These are phyloP conservation scores for Montipora capricornis DNA, from an alignment of 64 coral and sea anemone species.

Conservation along the genomic window DNA sequence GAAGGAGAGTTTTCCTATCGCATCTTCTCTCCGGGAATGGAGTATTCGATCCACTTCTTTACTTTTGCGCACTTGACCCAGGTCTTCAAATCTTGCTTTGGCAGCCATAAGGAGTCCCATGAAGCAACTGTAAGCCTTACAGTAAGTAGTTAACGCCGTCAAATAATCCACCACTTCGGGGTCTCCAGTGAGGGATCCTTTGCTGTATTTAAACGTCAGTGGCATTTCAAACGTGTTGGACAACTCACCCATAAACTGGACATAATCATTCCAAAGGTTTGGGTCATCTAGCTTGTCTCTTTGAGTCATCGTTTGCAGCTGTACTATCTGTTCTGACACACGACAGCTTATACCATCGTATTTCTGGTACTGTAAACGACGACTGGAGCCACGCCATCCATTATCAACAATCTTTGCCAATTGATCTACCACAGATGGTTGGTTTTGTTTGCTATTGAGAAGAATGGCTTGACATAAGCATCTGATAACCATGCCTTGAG, in stretches of 20 bases:
- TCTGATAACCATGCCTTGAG: neutral
- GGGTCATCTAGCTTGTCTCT: constrained; percentile 34
- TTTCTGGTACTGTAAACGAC: constrained; percentile 11
- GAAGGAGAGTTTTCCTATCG: constrained; percentile 11
- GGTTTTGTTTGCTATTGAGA: neutral
- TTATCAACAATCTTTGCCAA: constrained; percentile 9
- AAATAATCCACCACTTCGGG: constrained; percentile 54
- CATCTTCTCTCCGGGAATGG: neutral
- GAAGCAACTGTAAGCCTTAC: constrained; percentile 35
- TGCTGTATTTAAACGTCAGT: constrained; percentile 23
- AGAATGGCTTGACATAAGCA: neutral
- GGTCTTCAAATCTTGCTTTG: constrained; percentile 7
- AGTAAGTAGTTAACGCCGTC: constrained; percentile 33
- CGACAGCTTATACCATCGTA: neutral
- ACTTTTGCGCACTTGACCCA: neutral
- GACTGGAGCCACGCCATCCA: neutral
- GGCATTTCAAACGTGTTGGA: constrained; percentile 37
- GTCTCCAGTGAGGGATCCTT: constrained; percentile 3
- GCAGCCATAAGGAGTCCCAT: constrained; percentile 32
- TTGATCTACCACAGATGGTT: neutral
- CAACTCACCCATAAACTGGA: constrained; percentile 39
- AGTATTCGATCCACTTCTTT: constrained; percentile 17
- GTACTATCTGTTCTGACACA: constrained; percentile 10
- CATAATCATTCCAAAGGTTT: constrained; percentile 30
- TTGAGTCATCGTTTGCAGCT: constrained; percentile 1